Conservation (phyloP, 2,113 vertebrate genomes). For the Xenotilapia longispinis region DNA sequence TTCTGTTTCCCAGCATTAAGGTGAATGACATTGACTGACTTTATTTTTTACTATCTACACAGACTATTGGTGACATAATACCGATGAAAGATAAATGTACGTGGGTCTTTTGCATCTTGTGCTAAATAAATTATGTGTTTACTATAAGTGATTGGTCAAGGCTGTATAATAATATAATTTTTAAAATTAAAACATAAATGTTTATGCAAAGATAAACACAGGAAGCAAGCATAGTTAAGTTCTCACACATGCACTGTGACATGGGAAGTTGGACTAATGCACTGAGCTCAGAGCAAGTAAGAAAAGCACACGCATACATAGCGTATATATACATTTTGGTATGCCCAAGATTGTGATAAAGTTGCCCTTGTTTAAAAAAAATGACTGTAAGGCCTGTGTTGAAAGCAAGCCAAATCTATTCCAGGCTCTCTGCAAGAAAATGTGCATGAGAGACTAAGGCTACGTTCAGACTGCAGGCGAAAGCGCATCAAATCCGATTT, state of each 20-base stretch:
- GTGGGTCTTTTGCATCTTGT: not conserved
- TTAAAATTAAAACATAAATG: not conserved
- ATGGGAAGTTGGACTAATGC: not conserved
- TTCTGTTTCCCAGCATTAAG: not conserved
- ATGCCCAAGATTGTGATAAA: not conserved
- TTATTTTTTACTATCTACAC: not conserved
- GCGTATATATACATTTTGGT: not conserved
- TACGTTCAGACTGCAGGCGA: too few relatives aligned
- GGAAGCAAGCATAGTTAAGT: constrained; percentile 9
- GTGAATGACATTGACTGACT: not conserved
- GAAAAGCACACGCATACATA: not conserved
- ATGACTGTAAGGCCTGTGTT: not conserved
- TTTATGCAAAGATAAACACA: constrained; percentile 42
- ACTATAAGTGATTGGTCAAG: not conserved
- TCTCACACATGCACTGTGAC: not conserved
- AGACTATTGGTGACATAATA: not conserved
- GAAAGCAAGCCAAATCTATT: not conserved
- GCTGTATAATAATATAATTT: constrained; percentile 1
- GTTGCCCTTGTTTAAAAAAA: not conserved
- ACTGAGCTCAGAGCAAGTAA: not conserved
- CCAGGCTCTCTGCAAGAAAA: not conserved
- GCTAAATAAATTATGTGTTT: not conserved
- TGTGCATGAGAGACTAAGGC: not conserved
- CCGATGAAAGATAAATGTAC: not conserved
- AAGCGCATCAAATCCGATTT: too few relatives aligned